A percentile compares a stretch with the other conserved stretches of the same genome.
Evolutionary conservation across 1,140 invertebrate species (phyloP).

Genomic region (Pseudomyrmex gracilis): DNA sequence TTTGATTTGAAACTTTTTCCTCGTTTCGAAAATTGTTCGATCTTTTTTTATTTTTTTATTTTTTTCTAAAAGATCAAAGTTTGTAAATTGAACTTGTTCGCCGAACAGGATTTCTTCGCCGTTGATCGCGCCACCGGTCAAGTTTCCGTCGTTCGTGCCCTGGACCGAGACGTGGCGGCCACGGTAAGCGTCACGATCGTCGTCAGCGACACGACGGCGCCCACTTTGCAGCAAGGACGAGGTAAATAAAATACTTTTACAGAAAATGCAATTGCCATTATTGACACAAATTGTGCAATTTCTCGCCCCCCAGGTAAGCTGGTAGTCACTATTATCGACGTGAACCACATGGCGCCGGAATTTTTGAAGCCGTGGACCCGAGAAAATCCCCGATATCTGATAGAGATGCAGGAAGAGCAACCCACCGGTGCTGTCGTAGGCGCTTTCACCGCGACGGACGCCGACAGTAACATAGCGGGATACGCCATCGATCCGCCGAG

Average conservation of each 20-base stretch:
- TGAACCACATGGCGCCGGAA: constrained; percentile 88
- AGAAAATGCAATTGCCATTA: constrained; percentile 18
- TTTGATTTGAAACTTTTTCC: not conserved
- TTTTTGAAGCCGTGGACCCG: constrained; percentile 91
- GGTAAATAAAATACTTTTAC: constrained; percentile 83
- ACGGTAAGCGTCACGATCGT: constrained; percentile 91
- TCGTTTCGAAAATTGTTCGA: not conserved
- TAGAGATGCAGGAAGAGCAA: constrained; percentile 93
- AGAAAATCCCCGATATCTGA: constrained; percentile 88
- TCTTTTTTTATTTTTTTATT: too few species aligned
- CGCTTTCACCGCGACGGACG: constrained; percentile 93
- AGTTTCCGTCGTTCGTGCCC: constrained; percentile 88
- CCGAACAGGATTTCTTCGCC: constrained; percentile 90
- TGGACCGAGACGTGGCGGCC: constrained; percentile 90
- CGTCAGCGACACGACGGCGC: constrained; percentile 93
- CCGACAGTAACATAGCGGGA: constrained; percentile 92
- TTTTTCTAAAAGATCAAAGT: too few species aligned
- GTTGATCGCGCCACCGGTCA: constrained; percentile 90
- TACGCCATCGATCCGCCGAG: constrained; percentile 90
- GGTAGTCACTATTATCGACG: constrained; percentile 94
- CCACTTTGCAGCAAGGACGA: constrained; percentile 91
- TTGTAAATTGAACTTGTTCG: constrained; percentile 12
- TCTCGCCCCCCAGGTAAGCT: constrained; percentile 88
- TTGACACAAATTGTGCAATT: constrained; percentile 12
- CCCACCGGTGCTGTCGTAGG: constrained; percentile 92